Percentiles rank a stretch among this genome's conserved stretches.
Evolutionary conservation across 2,113 vertebrate species (phyloP).

Genomic region (Archilochus colubris): DNA sequence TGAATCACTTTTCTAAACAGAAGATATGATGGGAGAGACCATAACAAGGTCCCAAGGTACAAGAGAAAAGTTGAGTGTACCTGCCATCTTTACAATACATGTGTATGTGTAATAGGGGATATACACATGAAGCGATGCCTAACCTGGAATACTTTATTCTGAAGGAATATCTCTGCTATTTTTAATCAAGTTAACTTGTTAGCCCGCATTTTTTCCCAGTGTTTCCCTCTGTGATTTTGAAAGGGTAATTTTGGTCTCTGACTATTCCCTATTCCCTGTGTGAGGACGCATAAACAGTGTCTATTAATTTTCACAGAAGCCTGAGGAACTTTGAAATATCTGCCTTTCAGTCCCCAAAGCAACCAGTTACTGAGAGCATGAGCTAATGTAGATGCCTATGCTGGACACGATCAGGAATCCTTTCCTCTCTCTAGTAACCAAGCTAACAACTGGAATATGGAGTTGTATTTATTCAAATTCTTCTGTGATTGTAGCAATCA

Average conservation of each 20-base stretch:
- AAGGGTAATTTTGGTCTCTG: neutral
- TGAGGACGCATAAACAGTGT: neutral
- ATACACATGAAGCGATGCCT: neutral
- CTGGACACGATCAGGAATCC: neutral
- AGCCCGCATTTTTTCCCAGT: neutral
- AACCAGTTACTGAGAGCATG: neutral
- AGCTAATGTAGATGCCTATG: neutral
- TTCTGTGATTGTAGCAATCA: neutral
- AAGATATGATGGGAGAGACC: neutral
- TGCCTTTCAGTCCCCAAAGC: neutral
- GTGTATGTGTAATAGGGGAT: neutral
- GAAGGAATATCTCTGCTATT: no score
- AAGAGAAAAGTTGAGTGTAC: neutral
- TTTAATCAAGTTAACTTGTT: neutral
- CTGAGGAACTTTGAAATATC: neutral
- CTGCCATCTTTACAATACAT: neutral
- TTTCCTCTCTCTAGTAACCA: neutral
- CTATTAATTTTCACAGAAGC: neutral
- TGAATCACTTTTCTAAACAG: conserved; percentile 15
- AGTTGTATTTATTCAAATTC: neutral
- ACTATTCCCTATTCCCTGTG: neutral
- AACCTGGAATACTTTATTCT: neutral
- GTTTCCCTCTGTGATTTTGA: neutral
- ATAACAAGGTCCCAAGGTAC: neutral
- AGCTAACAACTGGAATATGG: neutral